Percentiles rank a stretch among this genome's conserved stretches.
Evolutionary conservation across 35 echinoderm and acorn worm genomes (phyloP).

Genomic region (Ophioderma brevispina): DNA sequence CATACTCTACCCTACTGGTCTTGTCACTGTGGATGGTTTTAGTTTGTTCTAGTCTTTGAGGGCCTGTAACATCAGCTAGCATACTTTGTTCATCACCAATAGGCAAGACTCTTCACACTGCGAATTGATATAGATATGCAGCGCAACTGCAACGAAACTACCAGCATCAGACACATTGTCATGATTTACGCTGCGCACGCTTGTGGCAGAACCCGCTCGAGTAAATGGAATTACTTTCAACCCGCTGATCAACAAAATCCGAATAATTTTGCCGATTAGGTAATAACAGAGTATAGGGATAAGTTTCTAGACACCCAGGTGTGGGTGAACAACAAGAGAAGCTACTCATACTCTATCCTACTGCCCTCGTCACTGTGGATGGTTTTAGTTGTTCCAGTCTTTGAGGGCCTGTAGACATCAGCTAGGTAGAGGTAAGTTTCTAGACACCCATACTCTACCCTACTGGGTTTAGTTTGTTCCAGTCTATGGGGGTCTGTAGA

Average conservation of each 20-base stretch:
- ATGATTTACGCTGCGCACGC: no score
- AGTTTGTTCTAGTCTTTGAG: conserved; percentile 90
- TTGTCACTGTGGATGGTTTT: conserved; percentile 91
- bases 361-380: conserved; percentile 73
- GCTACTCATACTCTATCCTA: neutral
- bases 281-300: no score
- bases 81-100: neutral
- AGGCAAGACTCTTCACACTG: no score
- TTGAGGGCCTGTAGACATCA: conserved; percentile 92
- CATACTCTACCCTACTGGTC: neutral
- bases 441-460: neutral
- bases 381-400: conserved; percentile 94
- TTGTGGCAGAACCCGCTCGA: no score
- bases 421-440: conserved; percentile 79
- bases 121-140: no score
- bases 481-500: conserved; percentile 83
- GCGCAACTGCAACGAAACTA: no score
- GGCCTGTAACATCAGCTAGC: conserved; percentile 90
- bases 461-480: conserved; percentile 86
- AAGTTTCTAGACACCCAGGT: neutral
- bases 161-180: no score
- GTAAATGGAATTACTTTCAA: no score
- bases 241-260: no score
- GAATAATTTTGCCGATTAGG: no score
- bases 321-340: neutral